A percentile compares a stretch with the other conserved stretches of the same genome.
Evolutionary conservation across 2,888 invertebrate genomes (phyloP).

Genomic region (Eumerus sabulonum): DNA sequence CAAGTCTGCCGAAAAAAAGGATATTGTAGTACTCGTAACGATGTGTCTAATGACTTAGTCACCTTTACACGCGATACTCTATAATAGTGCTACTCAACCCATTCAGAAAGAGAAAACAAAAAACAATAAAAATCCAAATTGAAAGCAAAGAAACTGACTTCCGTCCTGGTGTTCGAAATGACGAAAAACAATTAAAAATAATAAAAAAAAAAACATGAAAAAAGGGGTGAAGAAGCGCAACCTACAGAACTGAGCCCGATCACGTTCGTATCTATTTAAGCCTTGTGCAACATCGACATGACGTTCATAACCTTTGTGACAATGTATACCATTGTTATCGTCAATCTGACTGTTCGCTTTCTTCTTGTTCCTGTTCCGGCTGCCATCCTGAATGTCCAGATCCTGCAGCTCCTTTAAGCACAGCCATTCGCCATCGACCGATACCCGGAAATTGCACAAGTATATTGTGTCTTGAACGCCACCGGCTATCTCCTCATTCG

Average conservation of each 20-base stretch:
- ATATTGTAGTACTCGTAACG: no score
- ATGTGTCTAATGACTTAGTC: no score
- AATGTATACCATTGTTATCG: slow-evolving; percentile 67
- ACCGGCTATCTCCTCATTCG: slow-evolving; percentile 77
- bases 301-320: slow-evolving; percentile 70
- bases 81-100: no score
- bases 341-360: slow-evolving; percentile 70
- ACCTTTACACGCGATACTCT: no score
- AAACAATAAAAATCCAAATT: no score
- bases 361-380: slow-evolving; percentile 61
- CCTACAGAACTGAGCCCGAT: slow-evolving; percentile 79
- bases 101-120: no score
- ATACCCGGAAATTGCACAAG: slow-evolving; percentile 97
- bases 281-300: slow-evolving; percentile 73
- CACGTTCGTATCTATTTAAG: slow-evolving; percentile 77
- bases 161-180: not conserved
- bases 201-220: slow-evolving; percentile 1
- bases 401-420: slow-evolving; percentile 96
- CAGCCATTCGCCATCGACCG: slow-evolving; percentile 98
- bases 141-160: no score
- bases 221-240: slow-evolving; percentile 76
- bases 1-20: not conserved
- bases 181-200: slow-evolving; percentile 16
- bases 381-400: slow-evolving; percentile 87
- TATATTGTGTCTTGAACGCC: slow-evolving; percentile 98